Evolutionary conservation across 2,888 invertebrate genomes (phyloP), one percentile per base, ranked within the genome.

Genomic region (Exocentrus adspersus): DNA sequence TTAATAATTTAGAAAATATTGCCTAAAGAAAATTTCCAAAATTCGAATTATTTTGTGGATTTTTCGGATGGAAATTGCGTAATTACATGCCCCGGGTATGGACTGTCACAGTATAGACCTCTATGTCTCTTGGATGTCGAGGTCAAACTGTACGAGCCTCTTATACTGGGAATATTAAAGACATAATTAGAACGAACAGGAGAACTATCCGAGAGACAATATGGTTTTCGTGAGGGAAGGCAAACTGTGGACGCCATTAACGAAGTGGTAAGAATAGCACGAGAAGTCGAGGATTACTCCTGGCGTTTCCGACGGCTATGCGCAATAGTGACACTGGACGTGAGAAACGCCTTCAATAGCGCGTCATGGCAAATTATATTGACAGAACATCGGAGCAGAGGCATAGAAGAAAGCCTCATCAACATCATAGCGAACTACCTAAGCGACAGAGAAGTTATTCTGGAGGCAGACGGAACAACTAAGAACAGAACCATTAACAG

Each of bases 171-270:
- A 24, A 61, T 48, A 12, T 45, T 65, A 2, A 58, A 63, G 4
- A 20, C 17, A 7, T 65, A 68, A 41, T 45, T 66, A 2, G 32
- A 19, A 16, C 37, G 63, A 20, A 63, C 56, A 1, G 68, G 60
- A 9, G 64, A 56, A 1, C 64, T 68, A 1, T 60, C 65, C 1
- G 51, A 45, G 0, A 24, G 24, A n/a, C 66, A 68, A 21, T 64
- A 42, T 28, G 64, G 66, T 1, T 69, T 66, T 37, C 60, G 60
- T 24, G 50, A 61, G 24, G 60, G 60, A 2, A 52, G 50, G 9
- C 59, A 63, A 52, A 66, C 65, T 14, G 56, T 51, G 2, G 68
- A 64, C 32, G 68, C 65, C n/a, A 57, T 68, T 6, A 57, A 10
- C 3, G 45, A 56, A 19, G 60, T 63, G 19, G 2, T 63, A 10